Conservation (phyloP, 2,797 vertebrate species). For the Agapornis canus region DNA sequence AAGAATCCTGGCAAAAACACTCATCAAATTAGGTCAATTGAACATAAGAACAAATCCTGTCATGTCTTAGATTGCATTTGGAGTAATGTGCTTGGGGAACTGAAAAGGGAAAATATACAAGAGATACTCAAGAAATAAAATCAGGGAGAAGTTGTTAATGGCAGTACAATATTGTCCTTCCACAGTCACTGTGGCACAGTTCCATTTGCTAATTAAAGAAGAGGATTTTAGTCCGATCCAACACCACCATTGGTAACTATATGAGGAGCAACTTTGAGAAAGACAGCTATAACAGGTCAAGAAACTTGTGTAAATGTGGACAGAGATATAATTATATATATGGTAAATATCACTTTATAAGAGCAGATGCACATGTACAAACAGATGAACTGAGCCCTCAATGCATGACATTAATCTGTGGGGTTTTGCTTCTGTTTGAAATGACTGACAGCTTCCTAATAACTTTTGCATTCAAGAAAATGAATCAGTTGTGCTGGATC, state of each 20-base stretch:
- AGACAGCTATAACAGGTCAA: background rate
- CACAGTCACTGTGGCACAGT: rapidly evolving
- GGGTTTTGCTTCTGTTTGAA: background rate
- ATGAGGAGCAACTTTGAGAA: background rate
- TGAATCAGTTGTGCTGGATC: background rate
- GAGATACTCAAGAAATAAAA: background rate
- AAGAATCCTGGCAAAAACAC: background rate
- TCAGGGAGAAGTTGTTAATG: background rate
- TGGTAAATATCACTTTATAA: background rate
- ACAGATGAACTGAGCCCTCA: background rate
- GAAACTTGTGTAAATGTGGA: background rate
- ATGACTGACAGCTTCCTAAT: background rate
- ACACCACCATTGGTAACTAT: rapidly evolving
- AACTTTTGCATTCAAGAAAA: background rate
- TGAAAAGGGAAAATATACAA: background rate
- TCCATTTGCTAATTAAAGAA: background rate
- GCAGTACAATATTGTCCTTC: background rate
- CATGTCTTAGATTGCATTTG: background rate
- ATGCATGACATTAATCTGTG: background rate
- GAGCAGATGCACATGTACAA: background rate
- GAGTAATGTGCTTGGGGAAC: background rate
- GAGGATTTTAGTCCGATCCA: background rate
- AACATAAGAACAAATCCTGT: background rate
- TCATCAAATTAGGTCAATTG: background rate
- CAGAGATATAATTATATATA: background rate